Evolutionary conservation across 1,140 invertebrate genomes (phyloP).

Genomic region (Lucilia sericata): DNA sequence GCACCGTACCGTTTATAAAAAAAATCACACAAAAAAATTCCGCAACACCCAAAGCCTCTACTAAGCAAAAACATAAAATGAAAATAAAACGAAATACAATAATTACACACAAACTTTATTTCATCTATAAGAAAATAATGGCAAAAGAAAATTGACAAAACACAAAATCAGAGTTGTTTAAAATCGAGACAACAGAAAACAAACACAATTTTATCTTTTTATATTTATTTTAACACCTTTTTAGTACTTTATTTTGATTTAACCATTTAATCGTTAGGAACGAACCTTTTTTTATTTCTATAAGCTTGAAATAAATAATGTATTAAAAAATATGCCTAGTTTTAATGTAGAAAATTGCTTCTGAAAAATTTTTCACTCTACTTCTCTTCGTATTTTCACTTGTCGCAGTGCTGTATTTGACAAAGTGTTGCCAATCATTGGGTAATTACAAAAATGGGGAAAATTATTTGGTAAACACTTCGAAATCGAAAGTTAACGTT

Average conservation of each 20-base stretch:
- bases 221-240: too few relatives aligned
- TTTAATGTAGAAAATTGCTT: too few relatives aligned
- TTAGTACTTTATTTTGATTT: too few relatives aligned
- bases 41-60: constrained; percentile 24
- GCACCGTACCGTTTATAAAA: constrained; percentile 8
- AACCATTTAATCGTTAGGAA: background rate
- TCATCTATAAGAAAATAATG: background rate
- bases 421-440: too few relatives aligned
- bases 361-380: background rate
- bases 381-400: background rate
- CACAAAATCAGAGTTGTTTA: background rate
- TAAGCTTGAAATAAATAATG: too few relatives aligned
- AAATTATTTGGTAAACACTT: too few relatives aligned
- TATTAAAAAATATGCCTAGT: background rate
- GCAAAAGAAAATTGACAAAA: constrained; percentile 6
- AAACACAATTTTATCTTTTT: too few relatives aligned
- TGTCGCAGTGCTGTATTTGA: background rate
- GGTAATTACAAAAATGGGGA: too few relatives aligned
- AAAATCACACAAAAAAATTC: constrained; percentile 16
- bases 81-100: constrained; percentile 13
- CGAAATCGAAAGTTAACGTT: too few relatives aligned
- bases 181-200: background rate
- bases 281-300: background rate
- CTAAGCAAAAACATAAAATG: constrained; percentile 15
- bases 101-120: background rate